Evolutionary conservation across 2,888 invertebrate species (phyloP).

Genomic region (Drosophila nr. fundita): DNA sequence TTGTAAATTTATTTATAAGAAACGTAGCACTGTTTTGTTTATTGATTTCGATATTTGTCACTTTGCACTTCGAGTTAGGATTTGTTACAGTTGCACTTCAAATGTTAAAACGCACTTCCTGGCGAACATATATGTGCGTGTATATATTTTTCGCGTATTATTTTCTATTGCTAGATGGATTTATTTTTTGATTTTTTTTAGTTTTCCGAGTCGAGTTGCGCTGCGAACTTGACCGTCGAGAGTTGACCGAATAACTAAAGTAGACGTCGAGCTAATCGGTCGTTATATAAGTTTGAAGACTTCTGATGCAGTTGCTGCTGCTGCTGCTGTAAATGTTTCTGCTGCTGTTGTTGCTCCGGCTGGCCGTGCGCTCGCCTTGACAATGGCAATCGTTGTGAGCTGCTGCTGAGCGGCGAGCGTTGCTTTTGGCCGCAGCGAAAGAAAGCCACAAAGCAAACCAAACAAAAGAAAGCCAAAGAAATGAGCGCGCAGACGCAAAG

Average conservation of each 20-base stretch:
- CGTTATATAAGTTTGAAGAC: slow-evolving; percentile 84
- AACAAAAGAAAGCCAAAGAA: slow-evolving; percentile 79
- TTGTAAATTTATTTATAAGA: slow-evolving; percentile 43
- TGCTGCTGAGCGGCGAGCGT: slow-evolving; percentile 54
- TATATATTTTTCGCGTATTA: slow-evolving; percentile 22
- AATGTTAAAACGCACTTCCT: slow-evolving; percentile 62
- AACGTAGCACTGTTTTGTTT: slow-evolving; percentile 58
- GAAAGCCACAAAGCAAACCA: slow-evolving; percentile 68
- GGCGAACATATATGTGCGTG: slow-evolving; percentile 31
- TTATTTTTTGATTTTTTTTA: slow-evolving; percentile 16
- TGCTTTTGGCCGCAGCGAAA: slow-evolving; percentile 66
- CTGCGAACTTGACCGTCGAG: slow-evolving; percentile 85
- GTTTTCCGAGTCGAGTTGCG: slow-evolving; percentile 51
- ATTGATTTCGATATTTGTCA: slow-evolving; percentile 25
- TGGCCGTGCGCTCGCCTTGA: slow-evolving; percentile 82
- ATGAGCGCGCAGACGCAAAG: slow-evolving; percentile 59
- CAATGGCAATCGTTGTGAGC: slow-evolving; percentile 83
- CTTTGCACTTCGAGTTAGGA: slow-evolving; percentile 53
- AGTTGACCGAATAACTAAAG: slow-evolving; percentile 85
- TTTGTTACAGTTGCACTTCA: slow-evolving; percentile 49
- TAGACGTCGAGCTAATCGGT: slow-evolving; percentile 83
- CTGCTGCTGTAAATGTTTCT: slow-evolving; percentile 6
- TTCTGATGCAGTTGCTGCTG: slow-evolving; percentile 75
- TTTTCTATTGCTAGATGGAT: neutral
- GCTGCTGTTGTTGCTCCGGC: slow-evolving; percentile 58